Conservation (phyloP, 2,888 invertebrate species). For the Agrochola lota region DNA sequence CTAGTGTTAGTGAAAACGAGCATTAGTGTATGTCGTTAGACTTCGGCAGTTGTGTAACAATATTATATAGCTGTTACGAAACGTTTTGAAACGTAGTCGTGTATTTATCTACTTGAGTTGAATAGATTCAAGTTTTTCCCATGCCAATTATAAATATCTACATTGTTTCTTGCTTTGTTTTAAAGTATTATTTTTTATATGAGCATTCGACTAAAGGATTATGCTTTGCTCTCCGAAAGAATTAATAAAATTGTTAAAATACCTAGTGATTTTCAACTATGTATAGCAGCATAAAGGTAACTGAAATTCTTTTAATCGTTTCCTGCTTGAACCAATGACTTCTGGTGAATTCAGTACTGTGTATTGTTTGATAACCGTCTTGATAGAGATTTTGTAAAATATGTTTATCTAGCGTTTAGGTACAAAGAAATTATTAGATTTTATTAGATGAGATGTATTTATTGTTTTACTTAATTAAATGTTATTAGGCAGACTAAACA, state of each 20-base stretch:
- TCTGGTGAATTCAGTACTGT: background rate
- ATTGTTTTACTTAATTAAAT: slow-evolving; percentile 72
- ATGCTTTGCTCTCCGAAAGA: slow-evolving; percentile 4
- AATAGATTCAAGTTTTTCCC: slow-evolving; percentile 26
- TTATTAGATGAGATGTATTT: slow-evolving; percentile 69
- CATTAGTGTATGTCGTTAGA: slow-evolving; percentile 3
- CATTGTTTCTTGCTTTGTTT: slow-evolving; percentile 8
- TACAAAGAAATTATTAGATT: slow-evolving; percentile 68
- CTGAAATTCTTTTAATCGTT: slow-evolving; percentile 4
- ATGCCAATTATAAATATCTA: slow-evolving; percentile 7
- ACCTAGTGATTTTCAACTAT: background rate
- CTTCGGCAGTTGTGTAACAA: slow-evolving; percentile 25
- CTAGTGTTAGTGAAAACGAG: background rate
- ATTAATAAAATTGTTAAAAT: background rate
- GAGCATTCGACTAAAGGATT: slow-evolving; percentile 3
- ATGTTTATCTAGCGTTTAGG: slow-evolving; percentile 62
- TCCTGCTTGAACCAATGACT: background rate
- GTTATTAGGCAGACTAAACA: slow-evolving; percentile 72
- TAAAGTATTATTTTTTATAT: background rate
- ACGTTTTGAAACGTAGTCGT: slow-evolving; percentile 2
- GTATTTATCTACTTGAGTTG: slow-evolving; percentile 2
- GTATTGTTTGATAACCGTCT: slow-evolving; percentile 54
- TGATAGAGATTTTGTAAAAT: slow-evolving; percentile 58
- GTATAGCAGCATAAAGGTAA: background rate
- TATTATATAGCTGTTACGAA: slow-evolving; percentile 20